Conservation (phyloP, 2,113 vertebrate genomes). For the Rhinoderma darwinii region DNA sequence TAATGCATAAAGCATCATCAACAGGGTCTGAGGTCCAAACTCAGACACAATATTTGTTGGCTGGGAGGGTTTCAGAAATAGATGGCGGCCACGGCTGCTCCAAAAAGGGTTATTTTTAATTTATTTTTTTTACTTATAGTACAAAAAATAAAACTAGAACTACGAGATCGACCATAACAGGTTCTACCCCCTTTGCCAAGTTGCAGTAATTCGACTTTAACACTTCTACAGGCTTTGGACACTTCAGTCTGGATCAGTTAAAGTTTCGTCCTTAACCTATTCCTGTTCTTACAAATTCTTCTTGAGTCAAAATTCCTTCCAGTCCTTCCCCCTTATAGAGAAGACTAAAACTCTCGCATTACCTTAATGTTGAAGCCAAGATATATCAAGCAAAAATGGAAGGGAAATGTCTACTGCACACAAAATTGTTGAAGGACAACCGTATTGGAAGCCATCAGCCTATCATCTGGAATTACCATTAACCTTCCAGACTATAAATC, state of each 20-base stretch:
- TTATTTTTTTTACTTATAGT: too few relatives aligned
- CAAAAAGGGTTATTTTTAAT: too few relatives aligned
- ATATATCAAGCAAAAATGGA: constrained; percentile 14
- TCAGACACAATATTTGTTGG: too few relatives aligned
- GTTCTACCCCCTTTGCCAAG: neutral
- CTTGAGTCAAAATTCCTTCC: neutral
- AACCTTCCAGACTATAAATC: constrained; percentile 1
- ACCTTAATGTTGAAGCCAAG: constrained; percentile 22
- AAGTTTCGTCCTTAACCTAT: neutral
- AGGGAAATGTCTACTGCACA: constrained; percentile 2
- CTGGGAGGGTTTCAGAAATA: too few relatives aligned
- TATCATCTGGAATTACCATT: constrained; percentile 46
- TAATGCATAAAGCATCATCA: too few relatives aligned
- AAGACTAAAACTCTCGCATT: constrained; percentile 1
- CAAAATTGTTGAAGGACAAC: constrained; percentile 31
- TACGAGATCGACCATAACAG: too few relatives aligned
- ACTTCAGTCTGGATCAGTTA: neutral
- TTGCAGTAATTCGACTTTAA: neutral
- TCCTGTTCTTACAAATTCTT: neutral
- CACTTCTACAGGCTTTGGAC: constrained; percentile 1
- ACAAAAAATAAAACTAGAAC: too few relatives aligned
- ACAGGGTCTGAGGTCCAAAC: too few relatives aligned
- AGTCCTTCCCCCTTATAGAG: neutral
- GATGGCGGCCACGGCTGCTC: too few relatives aligned
- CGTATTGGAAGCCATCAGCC: constrained; percentile 19